Evolutionary conservation across 2,888 invertebrate species (phyloP).

Genomic region (Muschampia staudingeri): DNA sequence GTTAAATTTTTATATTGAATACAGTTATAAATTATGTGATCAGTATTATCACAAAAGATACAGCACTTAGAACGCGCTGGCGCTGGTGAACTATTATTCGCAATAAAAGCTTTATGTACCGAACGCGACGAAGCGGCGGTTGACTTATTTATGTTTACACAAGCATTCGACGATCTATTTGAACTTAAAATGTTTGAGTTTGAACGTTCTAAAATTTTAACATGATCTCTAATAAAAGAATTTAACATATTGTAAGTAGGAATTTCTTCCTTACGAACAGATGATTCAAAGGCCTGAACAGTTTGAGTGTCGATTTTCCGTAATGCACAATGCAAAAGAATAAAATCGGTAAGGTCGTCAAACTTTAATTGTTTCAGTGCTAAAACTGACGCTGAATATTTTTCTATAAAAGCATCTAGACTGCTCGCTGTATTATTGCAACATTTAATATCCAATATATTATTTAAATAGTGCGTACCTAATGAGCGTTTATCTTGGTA

Average conservation of each 20-base stretch:
- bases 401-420: constrained; percentile 7
- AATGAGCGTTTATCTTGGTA: background rate
- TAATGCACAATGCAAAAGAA: constrained; percentile 3
- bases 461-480: constrained; percentile 7
- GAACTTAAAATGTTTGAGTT: background rate
- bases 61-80: background rate
- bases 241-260: background rate
- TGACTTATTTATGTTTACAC: background rate
- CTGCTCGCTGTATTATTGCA: background rate
- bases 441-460: background rate
- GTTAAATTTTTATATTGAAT: background rate
- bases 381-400: constrained; percentile 1
- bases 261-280: background rate
- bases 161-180: background rate
- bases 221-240: background rate
- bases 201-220: background rate
- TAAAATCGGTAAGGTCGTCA: background rate
- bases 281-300: constrained; percentile 9
- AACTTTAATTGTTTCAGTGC: background rate
- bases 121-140: background rate
- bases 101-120: background rate
- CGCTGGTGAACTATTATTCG: background rate
- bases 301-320: background rate
- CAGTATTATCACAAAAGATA: background rate
- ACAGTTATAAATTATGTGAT: background rate